A percentile compares a stretch with the other conserved stretches of the same genome.
These are phyloP conservation scores for Hydractinia symbiolongicarpus DNA, from an alignment of 30 jellyfish, hydroid and myxozoan genomes.

Conservation along the genomic window DNA sequence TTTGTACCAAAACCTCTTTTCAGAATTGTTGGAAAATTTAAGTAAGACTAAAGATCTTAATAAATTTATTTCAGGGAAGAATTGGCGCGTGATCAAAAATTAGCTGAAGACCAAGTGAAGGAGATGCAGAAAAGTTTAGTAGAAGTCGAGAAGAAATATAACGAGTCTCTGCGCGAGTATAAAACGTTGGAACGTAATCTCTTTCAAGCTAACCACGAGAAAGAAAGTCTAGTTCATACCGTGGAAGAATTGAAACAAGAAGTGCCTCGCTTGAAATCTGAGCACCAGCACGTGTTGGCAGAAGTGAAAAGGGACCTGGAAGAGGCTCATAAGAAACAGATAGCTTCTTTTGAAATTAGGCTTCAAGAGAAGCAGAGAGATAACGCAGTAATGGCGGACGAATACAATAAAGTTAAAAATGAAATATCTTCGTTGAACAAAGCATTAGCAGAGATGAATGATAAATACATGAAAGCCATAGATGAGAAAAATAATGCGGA, in stretches of 20 bases:
- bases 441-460: background rate
- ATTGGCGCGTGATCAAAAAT: constrained; percentile 34
- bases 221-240: constrained; percentile 2
- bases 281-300: constrained; percentile 13
- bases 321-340: constrained; percentile 21
- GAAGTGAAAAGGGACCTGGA: constrained; percentile 23
- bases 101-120: constrained; percentile 7
- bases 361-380: constrained; percentile 28
- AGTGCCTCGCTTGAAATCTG: constrained; percentile 1
- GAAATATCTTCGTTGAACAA: constrained; percentile 13
- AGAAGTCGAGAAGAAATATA: constrained; percentile 36
- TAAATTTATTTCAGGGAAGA: constrained; percentile 30
- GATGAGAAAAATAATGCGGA: constrained; percentile 14
- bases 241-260: constrained; percentile 20
- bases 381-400: constrained; percentile 8
- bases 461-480: background rate
- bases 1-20: too few species aligned
- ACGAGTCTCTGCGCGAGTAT: constrained; percentile 35
- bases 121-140: constrained; percentile 17
- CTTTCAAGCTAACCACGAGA: constrained; percentile 25
- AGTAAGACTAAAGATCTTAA: too few species aligned
- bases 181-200: constrained; percentile 33
- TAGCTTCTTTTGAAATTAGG: constrained; percentile 14
- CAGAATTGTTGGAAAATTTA: too few species aligned
- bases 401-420: background rate